These are phyloP conservation scores for Neodiprion virginianus DNA, from an alignment of 1,140 invertebrate species.

Conservation along the genomic window DNA sequence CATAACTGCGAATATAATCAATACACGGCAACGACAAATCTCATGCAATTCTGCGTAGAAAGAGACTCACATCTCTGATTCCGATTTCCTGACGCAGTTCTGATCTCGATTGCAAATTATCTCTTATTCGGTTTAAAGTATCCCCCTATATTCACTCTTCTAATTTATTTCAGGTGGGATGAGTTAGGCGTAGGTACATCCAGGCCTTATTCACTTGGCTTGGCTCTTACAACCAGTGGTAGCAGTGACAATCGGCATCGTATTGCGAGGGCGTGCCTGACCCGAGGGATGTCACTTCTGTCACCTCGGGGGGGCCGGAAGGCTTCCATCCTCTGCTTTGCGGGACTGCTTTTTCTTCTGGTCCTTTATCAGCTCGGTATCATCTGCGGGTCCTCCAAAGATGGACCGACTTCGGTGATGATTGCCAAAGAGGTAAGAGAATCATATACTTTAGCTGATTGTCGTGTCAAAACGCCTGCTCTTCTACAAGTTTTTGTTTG, in stretches of 20 bases:
- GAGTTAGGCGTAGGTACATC: constrained; percentile 26
- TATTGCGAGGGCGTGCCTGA: constrained; percentile 8
- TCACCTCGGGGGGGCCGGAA: constrained; percentile 46
- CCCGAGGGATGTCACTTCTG: constrained; percentile 49
- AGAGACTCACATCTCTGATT: too few species aligned
- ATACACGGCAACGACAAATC: too few species aligned
- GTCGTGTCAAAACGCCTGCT: too few species aligned
- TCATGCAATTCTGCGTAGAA: too few species aligned
- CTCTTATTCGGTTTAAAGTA: background rate
- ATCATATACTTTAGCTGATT: background rate
- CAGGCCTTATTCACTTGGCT: constrained; percentile 2
- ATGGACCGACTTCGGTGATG: constrained; percentile 50
- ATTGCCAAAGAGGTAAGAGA: constrained; percentile 53
- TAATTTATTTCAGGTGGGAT: constrained; percentile 32
- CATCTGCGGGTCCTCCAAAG: constrained; percentile 50
- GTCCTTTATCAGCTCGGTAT: constrained; percentile 58
- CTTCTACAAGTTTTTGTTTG: background rate
- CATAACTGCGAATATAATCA: too few species aligned
- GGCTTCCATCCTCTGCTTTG: constrained; percentile 51
- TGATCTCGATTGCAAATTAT: background rate
- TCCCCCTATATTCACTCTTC: background rate
- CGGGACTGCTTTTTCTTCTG: constrained; percentile 48
- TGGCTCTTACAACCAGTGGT: background rate
- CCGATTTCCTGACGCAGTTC: too few species aligned
- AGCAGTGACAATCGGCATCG: background rate